phyloP scores from a whole-genome alignment of 1,140 invertebrate species.

The Eumaeus atala region DNA sequence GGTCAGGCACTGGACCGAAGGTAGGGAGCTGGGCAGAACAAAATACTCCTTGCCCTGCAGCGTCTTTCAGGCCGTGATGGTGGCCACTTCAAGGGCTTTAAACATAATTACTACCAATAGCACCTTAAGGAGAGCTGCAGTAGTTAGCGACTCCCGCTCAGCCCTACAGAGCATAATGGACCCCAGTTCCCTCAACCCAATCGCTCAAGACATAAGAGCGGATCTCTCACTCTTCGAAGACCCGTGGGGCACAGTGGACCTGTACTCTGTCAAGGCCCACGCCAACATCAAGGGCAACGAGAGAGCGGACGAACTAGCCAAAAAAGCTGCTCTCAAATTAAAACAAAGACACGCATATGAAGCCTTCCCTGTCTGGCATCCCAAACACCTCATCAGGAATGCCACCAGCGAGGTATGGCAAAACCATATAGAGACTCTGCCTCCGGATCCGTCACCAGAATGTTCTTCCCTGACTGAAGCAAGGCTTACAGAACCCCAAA shows the following conservation, averaged over 20 bases:
- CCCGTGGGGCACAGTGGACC: too few relatives aligned
- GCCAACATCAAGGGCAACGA: too few relatives aligned
- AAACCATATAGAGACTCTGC: background rate
- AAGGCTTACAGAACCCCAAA: background rate
- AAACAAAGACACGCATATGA: background rate
- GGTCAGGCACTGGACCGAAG: background rate
- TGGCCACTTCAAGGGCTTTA: too few relatives aligned
- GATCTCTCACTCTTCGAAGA: too few relatives aligned
- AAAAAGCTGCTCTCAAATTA: background rate
- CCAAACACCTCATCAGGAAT: background rate
- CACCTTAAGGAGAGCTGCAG: too few relatives aligned
- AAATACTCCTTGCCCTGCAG: background rate
- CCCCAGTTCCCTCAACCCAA: too few relatives aligned
- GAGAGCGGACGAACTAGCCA: background rate
- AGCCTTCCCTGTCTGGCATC: background rate
- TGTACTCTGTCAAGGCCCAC: too few relatives aligned
- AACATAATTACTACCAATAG: too few relatives aligned
- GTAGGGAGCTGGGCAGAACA: background rate
- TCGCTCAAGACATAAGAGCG: too few relatives aligned
- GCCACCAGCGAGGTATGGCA: background rate
- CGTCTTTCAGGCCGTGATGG: background rate
- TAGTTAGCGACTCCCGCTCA: too few relatives aligned
- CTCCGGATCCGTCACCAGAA: background rate
- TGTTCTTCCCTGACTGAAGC: background rate
- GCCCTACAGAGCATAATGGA: background rate